These are phyloP conservation scores for Octonoba sinensis DNA, from an alignment of 2,888 invertebrate genomes.

Conservation along the genomic window DNA sequence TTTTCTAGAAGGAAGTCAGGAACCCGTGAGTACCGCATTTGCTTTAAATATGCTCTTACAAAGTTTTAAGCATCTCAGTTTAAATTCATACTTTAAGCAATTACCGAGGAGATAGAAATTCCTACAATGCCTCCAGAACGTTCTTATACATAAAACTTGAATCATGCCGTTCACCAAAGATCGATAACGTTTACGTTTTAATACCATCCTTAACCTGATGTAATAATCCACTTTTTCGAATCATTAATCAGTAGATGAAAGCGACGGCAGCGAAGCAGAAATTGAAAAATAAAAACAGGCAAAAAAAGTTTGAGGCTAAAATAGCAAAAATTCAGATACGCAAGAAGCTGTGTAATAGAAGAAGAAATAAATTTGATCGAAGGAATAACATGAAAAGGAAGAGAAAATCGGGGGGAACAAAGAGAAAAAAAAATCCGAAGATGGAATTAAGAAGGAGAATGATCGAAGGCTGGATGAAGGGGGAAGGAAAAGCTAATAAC, in stretches of 20 bases:
- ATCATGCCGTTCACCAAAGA: no score
- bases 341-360: slow-evolving; percentile 25
- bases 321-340: slow-evolving; percentile 2
- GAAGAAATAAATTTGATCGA: slow-evolving; percentile 27
- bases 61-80: no score
- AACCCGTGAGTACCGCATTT: no score
- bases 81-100: no score
- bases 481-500: slow-evolving; percentile 56
- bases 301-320: slow-evolving; percentile 1
- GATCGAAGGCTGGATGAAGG: slow-evolving; percentile 28
- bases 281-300: slow-evolving; percentile 44
- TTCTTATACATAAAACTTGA: no score
- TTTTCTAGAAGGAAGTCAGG: no score
- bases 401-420: neutral
- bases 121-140: no score
- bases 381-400: slow-evolving; percentile 15
- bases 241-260: slow-evolving; percentile 41
- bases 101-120: no score
- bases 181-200: neutral
- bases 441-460: slow-evolving; percentile 57
- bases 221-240: slow-evolving; percentile 31
- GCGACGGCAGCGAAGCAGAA: slow-evolving; percentile 31
- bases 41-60: no score
- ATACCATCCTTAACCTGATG: slow-evolving; percentile 29
- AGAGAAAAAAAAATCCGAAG: slow-evolving; percentile 38